Percentiles rank a stretch among this genome's conserved stretches.
These are phyloP conservation scores for Poeciliopsis paucimaculata DNA, from an alignment of 2,797 vertebrate species.

Conservation along the genomic window DNA sequence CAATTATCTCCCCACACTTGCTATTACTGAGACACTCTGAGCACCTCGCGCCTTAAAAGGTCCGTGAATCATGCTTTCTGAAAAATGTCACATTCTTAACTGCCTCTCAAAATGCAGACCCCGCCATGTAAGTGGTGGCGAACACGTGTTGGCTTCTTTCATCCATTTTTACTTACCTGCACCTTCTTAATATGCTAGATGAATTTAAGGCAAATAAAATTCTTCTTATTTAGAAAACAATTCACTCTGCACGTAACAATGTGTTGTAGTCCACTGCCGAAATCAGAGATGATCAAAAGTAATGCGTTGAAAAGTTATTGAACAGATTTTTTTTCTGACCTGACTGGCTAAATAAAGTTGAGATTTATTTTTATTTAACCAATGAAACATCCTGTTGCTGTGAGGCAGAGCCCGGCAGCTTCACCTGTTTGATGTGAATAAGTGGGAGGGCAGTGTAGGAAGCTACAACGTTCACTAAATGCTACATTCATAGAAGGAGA, in stretches of 20 bases:
- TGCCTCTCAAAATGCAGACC: constrained; percentile 60
- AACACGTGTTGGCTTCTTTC: constrained; percentile 35
- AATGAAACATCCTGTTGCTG: constrained; percentile 31
- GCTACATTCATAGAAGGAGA: background rate
- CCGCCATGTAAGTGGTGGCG: constrained; percentile 40
- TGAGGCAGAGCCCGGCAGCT: constrained; percentile 19
- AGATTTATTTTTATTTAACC: constrained; percentile 20
- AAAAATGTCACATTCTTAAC: constrained; percentile 74
- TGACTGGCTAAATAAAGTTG: background rate
- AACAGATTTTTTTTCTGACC: background rate
- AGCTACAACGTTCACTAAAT: constrained; percentile 26
- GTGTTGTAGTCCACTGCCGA: constrained; percentile 8
- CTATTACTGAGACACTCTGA: constrained; percentile 71
- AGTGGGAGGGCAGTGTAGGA: constrained; percentile 29
- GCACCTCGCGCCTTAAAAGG: constrained; percentile 68
- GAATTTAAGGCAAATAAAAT: constrained; percentile 18
- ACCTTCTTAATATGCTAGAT: constrained; percentile 8
- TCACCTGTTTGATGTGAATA: constrained; percentile 44
- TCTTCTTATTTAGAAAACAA: constrained; percentile 12
- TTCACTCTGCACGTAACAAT: background rate
- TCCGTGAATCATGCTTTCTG: constrained; percentile 54
- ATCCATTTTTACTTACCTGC: constrained; percentile 52
- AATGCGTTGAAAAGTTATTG: background rate
- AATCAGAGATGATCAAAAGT: constrained; percentile 13
- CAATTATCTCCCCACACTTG: constrained; percentile 79